Conservation (phyloP, 2,113 vertebrate species). For the Montifringilla adamsi region DNA sequence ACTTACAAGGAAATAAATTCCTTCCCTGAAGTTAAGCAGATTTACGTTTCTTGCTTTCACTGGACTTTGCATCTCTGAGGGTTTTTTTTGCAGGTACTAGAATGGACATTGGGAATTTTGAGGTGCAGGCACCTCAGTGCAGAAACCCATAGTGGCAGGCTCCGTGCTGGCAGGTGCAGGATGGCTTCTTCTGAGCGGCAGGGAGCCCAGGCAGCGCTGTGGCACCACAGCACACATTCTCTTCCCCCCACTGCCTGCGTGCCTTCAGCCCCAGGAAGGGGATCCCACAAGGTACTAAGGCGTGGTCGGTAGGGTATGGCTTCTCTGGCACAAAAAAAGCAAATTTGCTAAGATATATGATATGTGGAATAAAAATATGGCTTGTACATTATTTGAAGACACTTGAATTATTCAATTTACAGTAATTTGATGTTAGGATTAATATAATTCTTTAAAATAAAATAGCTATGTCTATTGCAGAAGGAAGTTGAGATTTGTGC, state of each 20-base stretch:
- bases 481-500: neutral
- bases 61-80: neutral
- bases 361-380: neutral
- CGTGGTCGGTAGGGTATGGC: neutral
- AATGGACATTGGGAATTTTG: neutral
- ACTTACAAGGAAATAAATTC: neutral
- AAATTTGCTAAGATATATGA: neutral
- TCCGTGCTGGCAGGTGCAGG: neutral
- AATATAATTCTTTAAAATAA: neutral
- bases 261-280: neutral
- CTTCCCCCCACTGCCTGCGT: neutral
- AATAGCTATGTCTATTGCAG: neutral
- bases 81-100: neutral
- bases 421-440: neutral
- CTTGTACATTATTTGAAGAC: neutral
- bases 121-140: neutral
- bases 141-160: neutral
- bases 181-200: no score
- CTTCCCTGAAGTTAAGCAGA: neutral
- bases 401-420: neutral
- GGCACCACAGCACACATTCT: neutral
- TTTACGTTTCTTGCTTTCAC: neutral
- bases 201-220: no score
- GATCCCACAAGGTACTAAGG: neutral
- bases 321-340: neutral